A percentile compares a stretch with the other conserved stretches of the same genome.
phyloP scores from a whole-genome alignment of 2,797 vertebrate species.

The Typhlichthys subterraneus region DNA sequence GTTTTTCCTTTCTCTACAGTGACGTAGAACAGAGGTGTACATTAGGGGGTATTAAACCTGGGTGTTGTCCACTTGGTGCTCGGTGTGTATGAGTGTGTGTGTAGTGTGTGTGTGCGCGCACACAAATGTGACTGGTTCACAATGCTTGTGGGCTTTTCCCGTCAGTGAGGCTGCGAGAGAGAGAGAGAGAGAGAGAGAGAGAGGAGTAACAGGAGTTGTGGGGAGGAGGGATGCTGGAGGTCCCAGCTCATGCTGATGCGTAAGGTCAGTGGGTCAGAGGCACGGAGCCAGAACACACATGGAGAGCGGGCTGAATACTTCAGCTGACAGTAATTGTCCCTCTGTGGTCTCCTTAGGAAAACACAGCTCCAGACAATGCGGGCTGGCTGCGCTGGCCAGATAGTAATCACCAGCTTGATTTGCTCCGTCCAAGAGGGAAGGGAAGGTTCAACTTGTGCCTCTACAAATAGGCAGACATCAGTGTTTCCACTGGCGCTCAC shows the following conservation, averaged over 20 bases:
- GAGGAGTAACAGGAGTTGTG: constrained; percentile 1
- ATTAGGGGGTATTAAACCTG: no score
- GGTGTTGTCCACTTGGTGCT: no score
- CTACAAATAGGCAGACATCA: constrained; percentile 35
- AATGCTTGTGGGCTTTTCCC: not conserved
- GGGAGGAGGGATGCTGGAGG: constrained; percentile 37
- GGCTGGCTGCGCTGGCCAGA: constrained; percentile 65
- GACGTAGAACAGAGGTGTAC: no score
- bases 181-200: not conserved
- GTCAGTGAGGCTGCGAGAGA: constrained; percentile 23
- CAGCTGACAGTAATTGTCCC: constrained; percentile 73
- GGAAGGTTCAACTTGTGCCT: constrained; percentile 46
- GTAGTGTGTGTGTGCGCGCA: no score
- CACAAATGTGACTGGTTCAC: not conserved
- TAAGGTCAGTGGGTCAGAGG: constrained; percentile 71
- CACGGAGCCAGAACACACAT: constrained; percentile 73
- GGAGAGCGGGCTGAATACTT: constrained; percentile 69
- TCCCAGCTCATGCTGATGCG: constrained; percentile 64
- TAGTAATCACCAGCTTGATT: constrained; percentile 75
- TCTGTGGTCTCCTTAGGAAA: constrained; percentile 71
- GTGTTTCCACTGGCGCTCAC: constrained; percentile 57
- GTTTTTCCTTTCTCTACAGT: no score
- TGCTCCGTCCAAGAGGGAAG: constrained; percentile 52
- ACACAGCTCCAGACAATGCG: constrained; percentile 70
- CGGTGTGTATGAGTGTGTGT: no score